Base-by-base conservation (phyloP, 2,888 invertebrate species). In the Amphimallon solstitiale region DNA sequence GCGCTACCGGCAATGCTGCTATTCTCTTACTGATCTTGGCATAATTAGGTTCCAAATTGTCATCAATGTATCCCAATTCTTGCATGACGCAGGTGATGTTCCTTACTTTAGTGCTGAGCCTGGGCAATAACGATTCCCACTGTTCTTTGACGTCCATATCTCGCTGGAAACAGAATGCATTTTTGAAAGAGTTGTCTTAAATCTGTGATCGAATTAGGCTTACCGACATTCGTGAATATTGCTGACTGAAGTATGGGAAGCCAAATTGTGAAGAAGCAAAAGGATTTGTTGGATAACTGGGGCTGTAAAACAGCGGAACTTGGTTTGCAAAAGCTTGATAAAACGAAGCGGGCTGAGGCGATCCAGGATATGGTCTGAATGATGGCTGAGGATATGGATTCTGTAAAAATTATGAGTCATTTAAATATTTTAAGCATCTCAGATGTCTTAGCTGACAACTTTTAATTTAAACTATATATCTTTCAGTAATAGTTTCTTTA, bases 1-100 rank as follows among this genome's bases (percentile, higher is more conserved):
- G 84, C 1, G 86, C 81, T 0, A 90, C 86, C 0, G 89, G 89
- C 14, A 90, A 79, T 72, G 86, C 85, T 73, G 82, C 84, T 76
- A 90, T 88, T 59, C 89, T 81, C 72, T 86, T 86, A 0, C 85
- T 84, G 75, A 90, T 90, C 78, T 86, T 87, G 34, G 84, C 85
- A 76, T 86, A 89, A 80, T 89, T 89, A 0, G 90, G 90, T 74
- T 90, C 89, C 73, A 89, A 81, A 76, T 88, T 87, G 70, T 86
- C 83, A 70, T 90, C 89, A 72, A 90, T 84, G 80, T 90, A 90
- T 59, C 89, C 89, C 0, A 90, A 83, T 76, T 90, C 89, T 75
- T 90, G 89, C 89, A 90, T 89, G 37, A 90, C 88, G 77, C 90
- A 90, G 0, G 90, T 90, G 19, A 89, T 86, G 80, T 90, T 90